Evolutionary conservation across 2,888 invertebrate genomes (phyloP), one percentile per base, ranked within the genome.

Genomic region (Dorcus parallelipipedus): DNA sequence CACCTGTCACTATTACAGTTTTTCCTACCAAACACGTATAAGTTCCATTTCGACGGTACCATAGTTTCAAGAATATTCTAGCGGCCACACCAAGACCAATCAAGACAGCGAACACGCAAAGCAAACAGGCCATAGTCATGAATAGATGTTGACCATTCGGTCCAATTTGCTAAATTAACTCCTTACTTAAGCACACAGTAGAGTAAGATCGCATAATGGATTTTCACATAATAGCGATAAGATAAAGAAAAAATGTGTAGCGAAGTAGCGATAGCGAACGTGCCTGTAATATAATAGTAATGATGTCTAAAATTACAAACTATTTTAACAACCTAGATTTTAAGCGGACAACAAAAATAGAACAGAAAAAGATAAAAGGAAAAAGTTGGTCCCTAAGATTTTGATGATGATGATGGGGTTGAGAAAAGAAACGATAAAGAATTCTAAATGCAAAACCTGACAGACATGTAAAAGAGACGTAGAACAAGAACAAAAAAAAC

Each of bases 1-100:
- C 54, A 4, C 64, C 62, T 20, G 64, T 64, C 9, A 64, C 52
- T 33, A 64, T 60, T 10, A 58, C 62, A 6, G 60, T 62, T 55
- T 62, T 64, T 14, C 62, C 64, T 9, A 56, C 50, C 38, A 64
- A 54, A 48, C 56, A 64, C 9, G 47, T 60, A 14, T 54, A 50
- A 45, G 60, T 61, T 47, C 56, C 56, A 48, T 52, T 48, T 7
- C 41, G 33, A 40, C 52, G 14, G 17, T 14, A 26, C 14, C 47
- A 49, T 23, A 56, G 33, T 49, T 52, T 56, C 33, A 58, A 48
- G 14, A 49, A 58, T 45, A 58, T 38, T 54, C 54, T 58, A 9
- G 42, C 17, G 23, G 14, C 47, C 14, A 58, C 33, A 6, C 9
- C 42, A 14, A 42, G 10, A 9, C 10, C 42, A 17, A 42, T 10